phyloP scores from a whole-genome alignment of 2,888 invertebrate species.

The Epinotia demarniana region DNA sequence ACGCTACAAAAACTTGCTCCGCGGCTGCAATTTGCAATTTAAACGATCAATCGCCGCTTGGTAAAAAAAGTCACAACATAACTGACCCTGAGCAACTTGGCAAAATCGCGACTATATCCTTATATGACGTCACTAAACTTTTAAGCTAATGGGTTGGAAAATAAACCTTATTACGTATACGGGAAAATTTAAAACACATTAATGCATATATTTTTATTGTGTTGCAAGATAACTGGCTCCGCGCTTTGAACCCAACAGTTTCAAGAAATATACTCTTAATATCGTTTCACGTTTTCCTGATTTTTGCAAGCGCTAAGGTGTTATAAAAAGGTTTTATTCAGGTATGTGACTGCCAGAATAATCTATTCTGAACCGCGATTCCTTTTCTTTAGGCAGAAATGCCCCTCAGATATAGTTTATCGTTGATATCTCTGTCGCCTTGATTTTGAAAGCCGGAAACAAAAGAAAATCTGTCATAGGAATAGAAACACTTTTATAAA shows the following conservation, averaged over 20 bases:
- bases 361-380: no score
- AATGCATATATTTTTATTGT: background rate
- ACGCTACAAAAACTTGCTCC: conserved; percentile 21
- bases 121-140: conserved; percentile 21
- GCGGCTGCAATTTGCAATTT: conserved; percentile 26
- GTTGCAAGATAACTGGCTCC: conserved; percentile 1
- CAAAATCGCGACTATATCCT: conserved; percentile 43
- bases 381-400: no score
- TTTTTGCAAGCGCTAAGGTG: no score
- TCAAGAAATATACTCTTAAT: background rate
- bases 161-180: background rate
- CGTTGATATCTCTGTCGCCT: no score
- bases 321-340: no score
- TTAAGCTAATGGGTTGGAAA: conserved; percentile 5
- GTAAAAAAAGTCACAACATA: conserved; percentile 63
- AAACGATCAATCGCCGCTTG: conserved; percentile 27
- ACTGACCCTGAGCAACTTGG: conserved; percentile 61
- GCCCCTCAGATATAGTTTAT: no score
- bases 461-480: no score
- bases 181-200: background rate
- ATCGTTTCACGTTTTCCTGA: background rate
- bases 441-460: no score
- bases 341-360: no score
- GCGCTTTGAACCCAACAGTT: background rate
- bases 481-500: no score